phyloP scores from a whole-genome alignment of 2,113 vertebrate species.

The Chitala chitala region DNA sequence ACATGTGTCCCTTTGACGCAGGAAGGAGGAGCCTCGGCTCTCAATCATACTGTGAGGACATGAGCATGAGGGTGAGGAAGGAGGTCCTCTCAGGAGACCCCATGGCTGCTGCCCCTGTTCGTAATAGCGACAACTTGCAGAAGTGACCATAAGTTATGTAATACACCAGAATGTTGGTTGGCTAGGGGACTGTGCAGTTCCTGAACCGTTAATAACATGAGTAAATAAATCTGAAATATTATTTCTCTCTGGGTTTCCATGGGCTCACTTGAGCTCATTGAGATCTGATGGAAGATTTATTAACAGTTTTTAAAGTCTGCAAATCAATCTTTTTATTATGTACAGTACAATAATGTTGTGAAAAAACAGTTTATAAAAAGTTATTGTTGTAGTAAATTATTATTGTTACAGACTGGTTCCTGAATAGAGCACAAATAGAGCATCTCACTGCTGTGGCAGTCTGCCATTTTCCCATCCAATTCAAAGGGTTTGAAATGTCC shows the following conservation, averaged over 20 bases:
- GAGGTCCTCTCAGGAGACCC: neutral
- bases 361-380: too few relatives aligned
- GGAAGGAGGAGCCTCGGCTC: neutral
- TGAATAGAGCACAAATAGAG: too few relatives aligned
- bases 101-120: neutral
- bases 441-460: too few relatives aligned
- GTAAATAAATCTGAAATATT: neutral
- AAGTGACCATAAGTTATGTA: neutral
- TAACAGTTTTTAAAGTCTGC: too few relatives aligned
- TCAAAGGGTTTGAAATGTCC: too few relatives aligned
- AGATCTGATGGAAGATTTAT: neutral
- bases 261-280: neutral
- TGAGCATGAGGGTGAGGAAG: neutral
- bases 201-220: neutral
- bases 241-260: neutral
- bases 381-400: neutral
- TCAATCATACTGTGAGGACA: neutral
- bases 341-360: too few relatives aligned
- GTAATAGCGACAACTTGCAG: neutral
- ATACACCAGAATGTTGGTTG: neutral
- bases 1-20: too few relatives aligned
- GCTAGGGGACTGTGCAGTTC: neutral
- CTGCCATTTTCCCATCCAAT: too few relatives aligned
- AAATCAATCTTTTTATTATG: too few relatives aligned
- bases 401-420: neutral